Evolutionary conservation across 2,888 invertebrate genomes (phyloP).

Genomic region (Cactoblastis cactorum): DNA sequence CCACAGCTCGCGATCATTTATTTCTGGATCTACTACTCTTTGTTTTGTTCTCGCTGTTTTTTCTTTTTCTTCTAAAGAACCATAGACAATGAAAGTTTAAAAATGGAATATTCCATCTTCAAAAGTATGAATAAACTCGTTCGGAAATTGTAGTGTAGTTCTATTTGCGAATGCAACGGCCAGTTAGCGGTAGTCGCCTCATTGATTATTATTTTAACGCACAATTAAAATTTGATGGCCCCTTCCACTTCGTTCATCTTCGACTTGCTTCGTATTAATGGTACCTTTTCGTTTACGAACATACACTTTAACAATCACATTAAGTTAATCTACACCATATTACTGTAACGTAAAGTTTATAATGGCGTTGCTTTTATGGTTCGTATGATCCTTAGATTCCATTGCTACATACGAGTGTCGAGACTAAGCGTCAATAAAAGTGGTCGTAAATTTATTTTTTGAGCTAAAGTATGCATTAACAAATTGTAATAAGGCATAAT

Average conservation of each 20-base stretch:
- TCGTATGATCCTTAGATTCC: constrained; percentile 54
- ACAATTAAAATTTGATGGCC: constrained; percentile 78
- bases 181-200: constrained; percentile 64
- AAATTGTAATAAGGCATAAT: constrained; percentile 32
- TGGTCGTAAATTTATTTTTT: constrained; percentile 60
- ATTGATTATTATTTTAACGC: constrained; percentile 78
- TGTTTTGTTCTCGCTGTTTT: not conserved
- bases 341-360: constrained; percentile 21
- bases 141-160: constrained; percentile 41
- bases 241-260: constrained; percentile 74
- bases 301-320: constrained; percentile 5
- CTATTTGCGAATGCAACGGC: constrained; percentile 51
- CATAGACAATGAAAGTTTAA: constrained; percentile 4
- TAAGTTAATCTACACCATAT: constrained; percentile 14
- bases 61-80: not conserved
- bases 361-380: constrained; percentile 29
- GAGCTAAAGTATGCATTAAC: constrained; percentile 43
- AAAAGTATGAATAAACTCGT: constrained; percentile 25
- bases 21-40: constrained; percentile 5
- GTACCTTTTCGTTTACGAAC: constrained; percentile 29
- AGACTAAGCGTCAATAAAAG: constrained; percentile 77
- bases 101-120: constrained; percentile 22
- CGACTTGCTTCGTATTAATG: constrained; percentile 54
- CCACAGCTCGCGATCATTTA: not conserved
- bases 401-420: constrained; percentile 67